Evolutionary conservation across 1,140 invertebrate species (phyloP), one percentile per base, ranked within the genome.

Genomic region (Drosophila watanabei): DNA sequence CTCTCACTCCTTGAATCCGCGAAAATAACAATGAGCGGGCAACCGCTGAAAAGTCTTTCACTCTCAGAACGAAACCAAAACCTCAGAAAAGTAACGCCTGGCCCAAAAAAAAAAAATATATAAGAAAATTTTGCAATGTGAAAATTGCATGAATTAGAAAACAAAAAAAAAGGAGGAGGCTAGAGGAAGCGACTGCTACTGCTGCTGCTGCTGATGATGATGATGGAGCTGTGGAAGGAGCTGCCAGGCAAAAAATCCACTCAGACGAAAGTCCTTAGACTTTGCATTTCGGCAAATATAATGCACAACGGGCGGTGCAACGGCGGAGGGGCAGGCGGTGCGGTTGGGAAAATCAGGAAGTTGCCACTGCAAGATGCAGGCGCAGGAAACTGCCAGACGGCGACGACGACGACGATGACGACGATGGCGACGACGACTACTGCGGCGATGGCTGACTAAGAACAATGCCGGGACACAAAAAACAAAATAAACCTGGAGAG

Each of bases 191-290:
- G 24, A 63, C 72, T 48, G 57, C 35, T 43, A 56, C 45, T 57
- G 28, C 61, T 45, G 18, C 61, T 45, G 18, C 41, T 51, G 59
- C 14, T 49, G 62, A 18, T 35, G 46, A 72, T 35, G 66, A 39
- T 73, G 70, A 71, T 49, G 70, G 11, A 72, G 41, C 28, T 48
- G 68, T 60, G 46, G 70, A 60, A 52, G 70, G 20, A 43, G 68
- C 24, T 73, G 82, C 76, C 84, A 75, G 70, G 66, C 48, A 64
- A 76, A 82, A 83, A 89, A 89, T 92, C 89, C 89, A 92, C 89
- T 92, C 89, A 92, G 89, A 92, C 89, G 72, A 92, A 92, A 92
- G 89, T 92, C 89, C 89, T 92, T 92, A 92, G 89, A 92, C 89
- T 88, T 78, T 79, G 80, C 89, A 80, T 89, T 92, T 92, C 86